Evolutionary conservation across 2,113 vertebrate genomes (phyloP).

Genomic region (Indicator maculatus): DNA sequence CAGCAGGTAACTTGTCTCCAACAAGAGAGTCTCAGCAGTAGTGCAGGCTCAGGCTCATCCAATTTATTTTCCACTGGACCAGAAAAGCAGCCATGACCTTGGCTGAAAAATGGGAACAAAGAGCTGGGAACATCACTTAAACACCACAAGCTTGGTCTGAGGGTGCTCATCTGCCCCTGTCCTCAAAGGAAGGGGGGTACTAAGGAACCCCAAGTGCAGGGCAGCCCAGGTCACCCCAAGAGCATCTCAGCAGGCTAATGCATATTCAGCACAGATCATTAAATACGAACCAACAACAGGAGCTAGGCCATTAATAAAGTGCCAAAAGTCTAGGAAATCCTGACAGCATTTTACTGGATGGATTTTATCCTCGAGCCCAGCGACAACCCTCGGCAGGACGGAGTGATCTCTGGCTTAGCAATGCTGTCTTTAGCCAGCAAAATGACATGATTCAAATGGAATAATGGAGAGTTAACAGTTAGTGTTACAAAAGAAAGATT

Average conservation of each 20-base stretch:
- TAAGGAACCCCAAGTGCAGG: neutral
- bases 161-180: neutral
- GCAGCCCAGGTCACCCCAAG: neutral
- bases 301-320: slow-evolving; percentile 65
- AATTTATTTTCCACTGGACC: neutral
- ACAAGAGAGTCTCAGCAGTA: slow-evolving; percentile 45
- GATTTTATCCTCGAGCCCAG: slow-evolving; percentile 41
- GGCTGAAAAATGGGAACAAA: neutral
- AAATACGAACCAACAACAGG: slow-evolving; percentile 48
- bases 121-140: neutral
- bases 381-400: slow-evolving; percentile 61
- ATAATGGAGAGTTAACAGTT: slow-evolving; percentile 75
- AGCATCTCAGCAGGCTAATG: slow-evolving; percentile 63
- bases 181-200: neutral
- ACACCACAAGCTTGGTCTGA: neutral
- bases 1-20: slow-evolving; percentile 20
- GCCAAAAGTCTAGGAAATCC: slow-evolving; percentile 68
- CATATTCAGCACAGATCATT: slow-evolving; percentile 51
- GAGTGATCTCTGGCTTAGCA: slow-evolving; percentile 60
- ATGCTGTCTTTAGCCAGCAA: slow-evolving; percentile 69
- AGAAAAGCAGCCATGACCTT: slow-evolving; percentile 50
- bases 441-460: slow-evolving; percentile 71
- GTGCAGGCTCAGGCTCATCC: neutral
- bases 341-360: slow-evolving; percentile 69
- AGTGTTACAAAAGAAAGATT: slow-evolving; percentile 71